Evolutionary conservation across 2,888 invertebrate genomes (phyloP), one percentile per base, ranked within the genome.

Genomic region (Dione vanillae): DNA sequence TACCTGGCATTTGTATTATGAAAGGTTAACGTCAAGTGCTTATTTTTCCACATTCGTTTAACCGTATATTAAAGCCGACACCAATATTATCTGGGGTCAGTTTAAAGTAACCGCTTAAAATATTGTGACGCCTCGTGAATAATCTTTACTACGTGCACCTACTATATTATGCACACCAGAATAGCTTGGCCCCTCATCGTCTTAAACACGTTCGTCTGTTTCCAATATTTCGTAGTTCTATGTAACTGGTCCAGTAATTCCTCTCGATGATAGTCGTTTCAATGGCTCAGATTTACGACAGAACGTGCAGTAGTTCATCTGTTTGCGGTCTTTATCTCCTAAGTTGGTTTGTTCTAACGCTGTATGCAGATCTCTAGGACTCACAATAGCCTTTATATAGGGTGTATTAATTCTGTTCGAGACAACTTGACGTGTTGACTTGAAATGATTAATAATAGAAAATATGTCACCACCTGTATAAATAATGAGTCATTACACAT

Each of bases 71-170:
- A 85, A 83, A 80, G 79, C 81, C 76, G 86, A 87, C 88, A 87
- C 85, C 82, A 84, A 84, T 85, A 87, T 84, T 83, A 86, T 85
- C 86, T 84, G 85, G 80, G 85, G 86, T 88, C 87, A 86, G 78
- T 85, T 86, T 86, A 88, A 89, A 87, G 85, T 83, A 85, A 82
- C 78, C 82, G 84, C 86, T 88, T 91, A 88, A 91, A 90, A 89
- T 90, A 91, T 91, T 89, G 87, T 88, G 90, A 90, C 88, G 84
- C 83, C 78, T 79, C 76, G 78, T 89, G 88, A 89, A 86, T 90
- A 86, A 91, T 90, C 82, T 84, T 80, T 78, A 73, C 79, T 83
- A 85, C 87, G 86, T 87, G 89, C 78, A 81, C 77, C 77, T 80
- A 78, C 78, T 77, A 77, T 78, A 76, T 80, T 79, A 77, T 78